Conservation (phyloP, 2,113 vertebrate species). For the Puma concolor region DNA sequence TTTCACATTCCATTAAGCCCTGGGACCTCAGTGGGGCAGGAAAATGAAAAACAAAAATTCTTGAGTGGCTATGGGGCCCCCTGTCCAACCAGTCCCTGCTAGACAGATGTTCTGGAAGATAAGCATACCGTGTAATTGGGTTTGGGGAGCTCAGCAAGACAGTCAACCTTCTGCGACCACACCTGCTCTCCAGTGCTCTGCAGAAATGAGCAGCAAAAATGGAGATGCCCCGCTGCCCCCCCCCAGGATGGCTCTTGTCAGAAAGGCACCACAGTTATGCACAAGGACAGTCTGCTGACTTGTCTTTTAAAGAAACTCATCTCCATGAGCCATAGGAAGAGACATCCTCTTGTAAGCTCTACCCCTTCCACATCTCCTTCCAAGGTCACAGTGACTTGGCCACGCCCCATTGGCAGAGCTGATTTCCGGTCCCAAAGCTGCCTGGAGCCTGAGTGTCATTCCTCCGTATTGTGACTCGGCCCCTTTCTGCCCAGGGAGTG, state of each 20-base stretch:
- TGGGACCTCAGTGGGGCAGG: background rate
- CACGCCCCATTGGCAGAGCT: accelerated
- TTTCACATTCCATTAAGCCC: no score
- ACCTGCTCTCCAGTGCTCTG: background rate
- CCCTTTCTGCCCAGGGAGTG: accelerated
- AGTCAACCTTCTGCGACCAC: background rate
- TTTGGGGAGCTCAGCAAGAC: background rate
- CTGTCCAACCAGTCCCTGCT: no score
- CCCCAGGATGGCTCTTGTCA: background rate
- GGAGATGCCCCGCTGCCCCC: no score
- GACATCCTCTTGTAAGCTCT: background rate
- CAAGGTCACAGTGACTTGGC: background rate
- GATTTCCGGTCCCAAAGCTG: background rate
- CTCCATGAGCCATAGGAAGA: background rate
- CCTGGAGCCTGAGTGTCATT: background rate
- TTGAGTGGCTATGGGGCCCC: no score
- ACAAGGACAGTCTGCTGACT: background rate
- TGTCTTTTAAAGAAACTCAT: background rate
- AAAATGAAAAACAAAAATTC: background rate
- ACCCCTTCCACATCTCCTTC: background rate
- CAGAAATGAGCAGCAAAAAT: background rate
- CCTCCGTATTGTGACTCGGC: background rate
- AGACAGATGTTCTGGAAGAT: background rate
- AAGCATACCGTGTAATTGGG: accelerated
- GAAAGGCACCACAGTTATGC: background rate